Evolutionary conservation across 1,140 invertebrate genomes (phyloP).

Genomic region (Linepithema humile): DNA sequence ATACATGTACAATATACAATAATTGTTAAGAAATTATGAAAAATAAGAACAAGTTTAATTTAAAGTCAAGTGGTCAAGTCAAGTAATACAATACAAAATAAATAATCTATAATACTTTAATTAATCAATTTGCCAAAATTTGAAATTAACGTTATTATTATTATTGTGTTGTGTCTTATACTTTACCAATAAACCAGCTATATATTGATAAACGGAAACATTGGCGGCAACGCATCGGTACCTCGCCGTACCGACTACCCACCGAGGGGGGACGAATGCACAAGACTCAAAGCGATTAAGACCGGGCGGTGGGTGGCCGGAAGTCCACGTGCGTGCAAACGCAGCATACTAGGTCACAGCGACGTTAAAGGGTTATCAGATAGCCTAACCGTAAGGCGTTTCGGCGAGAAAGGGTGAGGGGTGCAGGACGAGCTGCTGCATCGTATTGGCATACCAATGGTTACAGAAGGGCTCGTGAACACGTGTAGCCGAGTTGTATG

Average conservation of each 20-base stretch:
- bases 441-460: slow-evolving; percentile 73
- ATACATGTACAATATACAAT: not conserved
- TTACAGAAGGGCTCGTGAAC: slow-evolving; percentile 61
- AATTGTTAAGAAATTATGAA: not conserved
- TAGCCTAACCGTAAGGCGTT: slow-evolving; percentile 66
- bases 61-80: too few species aligned
- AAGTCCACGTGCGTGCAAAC: slow-evolving; percentile 73
- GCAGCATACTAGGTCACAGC: slow-evolving; percentile 75
- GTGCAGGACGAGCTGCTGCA: slow-evolving; percentile 44
- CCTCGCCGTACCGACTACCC: slow-evolving; percentile 63
- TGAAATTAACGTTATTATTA: too few species aligned
- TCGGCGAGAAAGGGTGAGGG: slow-evolving; percentile 29
- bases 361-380: slow-evolving; percentile 75
- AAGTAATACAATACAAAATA: not conserved
- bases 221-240: slow-evolving; percentile 56
- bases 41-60: not conserved
- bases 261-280: slow-evolving; percentile 53
- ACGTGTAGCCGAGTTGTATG: slow-evolving; percentile 69
- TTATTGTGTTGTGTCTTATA: not conserved
- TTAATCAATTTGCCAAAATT: not conserved
- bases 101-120: not conserved
- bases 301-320: slow-evolving; percentile 50
- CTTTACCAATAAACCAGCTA: not conserved
- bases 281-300: slow-evolving; percentile 73
- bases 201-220: slow-evolving; percentile 30